Conservation (phyloP, 2,113 vertebrate genomes). For the Burhinus oedicnemus region DNA sequence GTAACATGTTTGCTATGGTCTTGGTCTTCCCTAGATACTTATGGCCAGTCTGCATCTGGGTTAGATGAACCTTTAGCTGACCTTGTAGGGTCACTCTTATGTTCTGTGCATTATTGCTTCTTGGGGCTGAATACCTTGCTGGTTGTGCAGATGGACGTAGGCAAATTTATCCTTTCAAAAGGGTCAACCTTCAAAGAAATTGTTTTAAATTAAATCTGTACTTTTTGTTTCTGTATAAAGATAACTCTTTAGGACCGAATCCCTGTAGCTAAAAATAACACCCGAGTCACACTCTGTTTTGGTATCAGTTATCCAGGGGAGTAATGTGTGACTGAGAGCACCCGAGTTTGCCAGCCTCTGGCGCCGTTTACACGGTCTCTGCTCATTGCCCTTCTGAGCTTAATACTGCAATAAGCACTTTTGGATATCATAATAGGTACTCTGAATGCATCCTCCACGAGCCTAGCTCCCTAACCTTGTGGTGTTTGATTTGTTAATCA, state of each 20-base stretch:
- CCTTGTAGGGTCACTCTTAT: not conserved
- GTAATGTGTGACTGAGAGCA: not conserved
- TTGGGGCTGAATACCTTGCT: not conserved
- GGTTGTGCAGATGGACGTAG: not conserved
- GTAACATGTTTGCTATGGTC: not conserved
- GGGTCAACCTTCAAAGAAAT: not conserved
- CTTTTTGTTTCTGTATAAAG: not conserved
- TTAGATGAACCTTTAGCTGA: not conserved
- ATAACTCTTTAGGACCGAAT: not conserved
- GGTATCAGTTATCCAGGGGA: not conserved
- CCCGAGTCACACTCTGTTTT: not conserved
- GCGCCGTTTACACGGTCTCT: not conserved
- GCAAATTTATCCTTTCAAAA: not conserved
- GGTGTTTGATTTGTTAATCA: not conserved
- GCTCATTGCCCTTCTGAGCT: not conserved
- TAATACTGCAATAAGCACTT: not conserved
- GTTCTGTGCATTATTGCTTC: not conserved
- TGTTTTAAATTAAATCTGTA: not conserved
- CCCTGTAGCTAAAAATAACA: not conserved
- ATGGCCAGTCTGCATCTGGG: accelerated
- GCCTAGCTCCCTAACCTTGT: not conserved
- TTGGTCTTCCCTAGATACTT: not conserved
- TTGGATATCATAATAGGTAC: not conserved
- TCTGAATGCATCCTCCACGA: not conserved
- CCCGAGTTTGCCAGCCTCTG: not conserved